Evolutionary conservation across 2,113 vertebrate genomes (phyloP).

Genomic region (Trinectes maculatus): DNA sequence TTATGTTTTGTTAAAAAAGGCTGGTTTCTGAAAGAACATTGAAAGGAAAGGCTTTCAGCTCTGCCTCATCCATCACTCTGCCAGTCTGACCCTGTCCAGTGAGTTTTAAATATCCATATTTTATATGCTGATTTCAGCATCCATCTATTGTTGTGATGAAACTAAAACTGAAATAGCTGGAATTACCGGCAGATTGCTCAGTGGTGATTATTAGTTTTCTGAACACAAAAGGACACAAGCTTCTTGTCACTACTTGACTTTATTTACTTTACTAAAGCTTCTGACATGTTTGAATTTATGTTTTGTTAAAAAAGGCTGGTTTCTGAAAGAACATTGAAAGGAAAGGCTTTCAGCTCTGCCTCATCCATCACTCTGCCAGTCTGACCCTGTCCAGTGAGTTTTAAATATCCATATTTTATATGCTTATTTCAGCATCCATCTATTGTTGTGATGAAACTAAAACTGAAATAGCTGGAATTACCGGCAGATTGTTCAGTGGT

Average conservation of each 20-base stretch:
- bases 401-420: neutral
- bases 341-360: too few species aligned
- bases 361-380: too few species aligned
- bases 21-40: too few species aligned
- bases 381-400: neutral
- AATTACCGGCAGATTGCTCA: constrained; percentile 91
- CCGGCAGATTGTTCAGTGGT: constrained; percentile 90
- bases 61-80: too few species aligned
- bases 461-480: constrained; percentile 87
- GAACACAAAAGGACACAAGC: constrained; percentile 56
- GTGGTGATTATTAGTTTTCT: constrained; percentile 90
- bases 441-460: constrained; percentile 48
- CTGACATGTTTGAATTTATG: neutral
- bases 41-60: too few species aligned
- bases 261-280: neutral
- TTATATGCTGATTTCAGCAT: too few species aligned
- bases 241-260: neutral
- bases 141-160: constrained; percentile 57
- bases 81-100: too few species aligned
- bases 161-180: constrained; percentile 77
- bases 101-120: neutral
- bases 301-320: too few species aligned
- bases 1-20: too few species aligned
- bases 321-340: too few species aligned
- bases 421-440: neutral